Evolutionary conservation across 2,797 vertebrate species (phyloP), one percentile per base, ranked within the genome.

Genomic region (Rhinichthys osculus): DNA sequence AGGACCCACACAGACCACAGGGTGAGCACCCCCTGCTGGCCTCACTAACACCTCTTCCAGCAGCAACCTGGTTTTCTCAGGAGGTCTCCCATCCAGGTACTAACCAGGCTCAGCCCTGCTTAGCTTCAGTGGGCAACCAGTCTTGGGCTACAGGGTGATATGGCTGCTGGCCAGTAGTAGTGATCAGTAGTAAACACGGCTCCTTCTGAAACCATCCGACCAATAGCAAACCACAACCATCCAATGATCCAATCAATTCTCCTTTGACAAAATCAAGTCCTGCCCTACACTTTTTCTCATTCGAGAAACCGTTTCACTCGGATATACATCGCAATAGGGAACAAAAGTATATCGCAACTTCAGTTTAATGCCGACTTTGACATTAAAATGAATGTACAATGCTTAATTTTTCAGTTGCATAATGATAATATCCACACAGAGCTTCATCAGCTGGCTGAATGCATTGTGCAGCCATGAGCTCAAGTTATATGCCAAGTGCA

Each of bases 401-500:
- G 13, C 17, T 57, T 54, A 10, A 70, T 59, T 82, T 64, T 73
- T 78, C 47, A 21, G 73, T 87, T 88, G 79, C 82, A 76, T 82
- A 73, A 79, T 69, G 52, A 38, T 86, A 81, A 81, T 77, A 64
- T 74, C 71, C 72, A 88, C 83, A 81, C 38, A 85, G 19, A 70
- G 85, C 81, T 70, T 73, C 42, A 78, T 88, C 84, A 69, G 73
- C 70, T 71, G 73, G 50, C 83, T 86, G 81, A 73, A 81, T n/a
- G 30, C 67, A 80, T 76, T 83, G 84, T 86, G 82, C 88, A 86
- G 87, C 73, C 81, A 59, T 84, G 85, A 90, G 89, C 87, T 90
- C 90, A 85, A 91, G 90, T 90, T 89, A 89, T 83, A 88, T 83
- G 84, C 90, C 89, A 89, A 91, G 86, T 88, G 85, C 89, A 89